Percentiles rank a stretch among this genome's conserved stretches.
These are phyloP conservation scores for Sylvietta virens DNA, from an alignment of 2,113 vertebrate species.

Conservation along the genomic window DNA sequence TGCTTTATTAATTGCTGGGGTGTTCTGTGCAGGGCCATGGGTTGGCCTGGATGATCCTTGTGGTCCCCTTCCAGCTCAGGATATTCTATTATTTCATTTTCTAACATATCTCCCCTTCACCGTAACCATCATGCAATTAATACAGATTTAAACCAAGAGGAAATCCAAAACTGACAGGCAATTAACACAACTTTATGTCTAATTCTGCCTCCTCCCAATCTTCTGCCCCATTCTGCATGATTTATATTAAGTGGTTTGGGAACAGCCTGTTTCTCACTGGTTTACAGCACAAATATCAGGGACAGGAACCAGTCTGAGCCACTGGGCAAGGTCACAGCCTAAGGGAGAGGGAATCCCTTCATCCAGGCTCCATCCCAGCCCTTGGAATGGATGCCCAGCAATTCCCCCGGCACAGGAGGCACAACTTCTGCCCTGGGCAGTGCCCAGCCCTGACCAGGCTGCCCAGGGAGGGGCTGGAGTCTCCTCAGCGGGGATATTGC, in stretches of 20 bases:
- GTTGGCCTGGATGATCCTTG: not conserved
- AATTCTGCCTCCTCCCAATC: not conserved
- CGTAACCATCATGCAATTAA: not conserved
- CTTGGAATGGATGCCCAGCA: not conserved
- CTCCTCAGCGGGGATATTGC: not conserved
- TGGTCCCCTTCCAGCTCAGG: not conserved
- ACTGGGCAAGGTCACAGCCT: not conserved
- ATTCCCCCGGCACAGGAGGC: not conserved
- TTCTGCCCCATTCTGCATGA: not conserved
- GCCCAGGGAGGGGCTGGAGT: not conserved
- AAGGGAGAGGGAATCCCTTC: not conserved
- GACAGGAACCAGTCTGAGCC: not conserved
- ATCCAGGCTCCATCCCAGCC: not conserved
- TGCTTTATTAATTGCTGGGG: not conserved
- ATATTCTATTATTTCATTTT: not conserved
- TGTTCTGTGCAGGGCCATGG: not conserved
- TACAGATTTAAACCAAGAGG: not conserved
- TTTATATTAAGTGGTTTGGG: not conserved
- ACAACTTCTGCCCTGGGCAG: not conserved
- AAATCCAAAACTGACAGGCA: not conserved
- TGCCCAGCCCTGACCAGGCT: not conserved
- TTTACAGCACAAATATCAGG: not conserved
- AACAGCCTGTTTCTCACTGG: not conserved
- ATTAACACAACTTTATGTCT: not conserved
- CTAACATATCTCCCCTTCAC: not conserved